Conservation (phyloP, 2,113 vertebrate species). For the pig (Sus scrofa) region T2T-Sscrofa CM000830.6:125597001-125597500, state of each 20-base stretch:
- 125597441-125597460: background rate
- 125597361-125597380: background rate
- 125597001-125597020: background rate
- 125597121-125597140: background rate
- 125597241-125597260: background rate
- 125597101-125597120: background rate
- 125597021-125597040: background rate
- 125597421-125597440: background rate
- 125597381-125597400: background rate
- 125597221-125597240: background rate
- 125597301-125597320: background rate
- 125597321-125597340: background rate
- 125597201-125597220: background rate
- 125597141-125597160: background rate
- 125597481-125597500: background rate
- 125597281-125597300: background rate
- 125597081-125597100: background rate
- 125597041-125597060: background rate
- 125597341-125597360: background rate
- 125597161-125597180: background rate
- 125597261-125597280: background rate
- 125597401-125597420: background rate
- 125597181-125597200: conserved; percentile 1
- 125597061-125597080: background rate
- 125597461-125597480: background rate